Conservation (phyloP, 2,888 invertebrate genomes). For the Leptinotarsa rubiginosa region DNA sequence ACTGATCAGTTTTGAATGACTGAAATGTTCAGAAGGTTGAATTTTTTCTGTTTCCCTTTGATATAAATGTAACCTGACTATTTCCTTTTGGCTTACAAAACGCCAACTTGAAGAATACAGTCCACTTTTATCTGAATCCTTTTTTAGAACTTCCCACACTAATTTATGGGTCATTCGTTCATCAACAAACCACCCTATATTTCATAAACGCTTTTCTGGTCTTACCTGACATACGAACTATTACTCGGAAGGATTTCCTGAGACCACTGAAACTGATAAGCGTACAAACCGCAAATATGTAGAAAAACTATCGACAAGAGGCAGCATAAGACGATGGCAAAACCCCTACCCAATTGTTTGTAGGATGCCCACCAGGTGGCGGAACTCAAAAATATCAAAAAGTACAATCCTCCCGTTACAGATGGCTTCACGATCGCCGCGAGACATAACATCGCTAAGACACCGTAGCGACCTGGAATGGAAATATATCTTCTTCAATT, state of each 20-base stretch:
- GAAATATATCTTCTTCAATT: slow-evolving; percentile 26
- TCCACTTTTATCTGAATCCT: too few species aligned
- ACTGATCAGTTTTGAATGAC: too few species aligned
- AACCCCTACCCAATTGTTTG: slow-evolving; percentile 80
- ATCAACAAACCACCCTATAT: too few species aligned
- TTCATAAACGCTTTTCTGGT: too few species aligned
- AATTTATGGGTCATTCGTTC: too few species aligned
- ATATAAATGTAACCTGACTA: too few species aligned
- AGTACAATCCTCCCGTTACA: slow-evolving; percentile 86
- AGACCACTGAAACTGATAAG: slow-evolving; percentile 88
- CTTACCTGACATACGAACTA: slow-evolving; percentile 80
- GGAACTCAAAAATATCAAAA: slow-evolving; percentile 83
- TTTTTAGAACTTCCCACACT: too few species aligned
- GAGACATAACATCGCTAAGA: slow-evolving; percentile 75
- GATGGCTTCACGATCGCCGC: slow-evolving; percentile 86
- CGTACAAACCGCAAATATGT: slow-evolving; percentile 80
- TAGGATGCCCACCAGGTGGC: slow-evolving; percentile 91
- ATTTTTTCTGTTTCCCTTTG: too few species aligned
- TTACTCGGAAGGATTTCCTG: slow-evolving; percentile 78
- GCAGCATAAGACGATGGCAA: slow-evolving; percentile 78
- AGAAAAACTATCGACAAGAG: slow-evolving; percentile 80
- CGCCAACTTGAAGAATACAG: too few species aligned
- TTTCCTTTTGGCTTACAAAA: too few species aligned
- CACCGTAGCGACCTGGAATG: slow-evolving; percentile 74
- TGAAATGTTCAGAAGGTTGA: too few species aligned